phyloP scores from a whole-genome alignment of 2,797 vertebrate species.

The Amphiprion clarkii region DNA sequence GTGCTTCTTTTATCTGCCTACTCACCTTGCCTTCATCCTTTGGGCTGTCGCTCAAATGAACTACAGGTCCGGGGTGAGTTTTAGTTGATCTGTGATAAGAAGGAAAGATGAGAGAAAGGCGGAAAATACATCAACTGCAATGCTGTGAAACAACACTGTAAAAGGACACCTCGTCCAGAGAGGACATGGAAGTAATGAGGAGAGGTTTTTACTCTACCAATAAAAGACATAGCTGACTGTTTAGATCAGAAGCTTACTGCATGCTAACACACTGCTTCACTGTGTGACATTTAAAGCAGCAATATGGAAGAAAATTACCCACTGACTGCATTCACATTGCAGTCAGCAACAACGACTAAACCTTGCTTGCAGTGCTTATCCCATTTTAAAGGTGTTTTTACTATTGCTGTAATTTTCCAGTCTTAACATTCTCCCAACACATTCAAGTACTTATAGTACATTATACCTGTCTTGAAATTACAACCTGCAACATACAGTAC shows the following conservation, averaged over 20 bases:
- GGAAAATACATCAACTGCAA: slow-evolving; percentile 19
- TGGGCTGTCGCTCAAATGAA: slow-evolving; percentile 98
- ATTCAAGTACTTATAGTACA: no score
- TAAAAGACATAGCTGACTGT: background rate
- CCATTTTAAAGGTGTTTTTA: slow-evolving; percentile 3
- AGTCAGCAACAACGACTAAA: slow-evolving; percentile 3
- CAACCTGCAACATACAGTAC: no score
- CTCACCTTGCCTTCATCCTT: slow-evolving; percentile 99
- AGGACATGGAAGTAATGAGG: background rate
- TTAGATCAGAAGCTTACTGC: background rate
- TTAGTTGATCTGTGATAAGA: slow-evolving; percentile 92
- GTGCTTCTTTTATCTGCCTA: slow-evolving; percentile 50
- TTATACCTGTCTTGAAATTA: no score
- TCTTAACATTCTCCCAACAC: background rate
- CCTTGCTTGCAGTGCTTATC: background rate
- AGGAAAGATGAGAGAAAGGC: slow-evolving; percentile 42
- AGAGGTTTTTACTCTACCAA: background rate
- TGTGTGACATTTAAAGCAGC: background rate
- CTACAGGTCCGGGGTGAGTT: slow-evolving; percentile 97
- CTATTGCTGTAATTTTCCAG: slow-evolving; percentile 2
- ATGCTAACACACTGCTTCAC: background rate
- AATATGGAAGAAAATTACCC: background rate
- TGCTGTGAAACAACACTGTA: background rate
- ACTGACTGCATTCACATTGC: background rate
- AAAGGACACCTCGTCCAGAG: background rate